phyloP scores from a whole-genome alignment of 1,140 invertebrate genomes.

The Pygmarrhopalites habei region DNA sequence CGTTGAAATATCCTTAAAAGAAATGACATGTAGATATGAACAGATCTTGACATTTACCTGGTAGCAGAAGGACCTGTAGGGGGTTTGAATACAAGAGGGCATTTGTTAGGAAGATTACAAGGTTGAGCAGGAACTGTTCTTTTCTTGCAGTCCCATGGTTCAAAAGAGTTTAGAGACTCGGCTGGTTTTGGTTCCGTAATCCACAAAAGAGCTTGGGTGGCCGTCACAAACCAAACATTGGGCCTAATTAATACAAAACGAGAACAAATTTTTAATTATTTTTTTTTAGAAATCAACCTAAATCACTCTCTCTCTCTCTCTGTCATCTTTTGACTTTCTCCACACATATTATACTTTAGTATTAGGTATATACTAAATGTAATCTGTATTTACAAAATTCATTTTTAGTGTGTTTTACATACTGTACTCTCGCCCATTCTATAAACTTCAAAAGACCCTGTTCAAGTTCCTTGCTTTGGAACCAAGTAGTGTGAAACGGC shows the following conservation, averaged over 20 bases:
- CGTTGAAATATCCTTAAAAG: constrained; percentile 1
- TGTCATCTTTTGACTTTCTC: too few species aligned
- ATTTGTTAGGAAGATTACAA: constrained; percentile 76
- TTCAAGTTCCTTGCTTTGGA: constrained; percentile 79
- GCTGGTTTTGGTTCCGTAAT: constrained; percentile 74
- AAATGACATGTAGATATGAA: constrained; percentile 7
- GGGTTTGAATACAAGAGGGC: constrained; percentile 69
- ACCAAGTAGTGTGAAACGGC: constrained; percentile 92
- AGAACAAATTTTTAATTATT: neutral
- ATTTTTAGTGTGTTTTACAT: too few species aligned
- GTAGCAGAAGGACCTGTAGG: constrained; percentile 60
- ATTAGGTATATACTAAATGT: too few species aligned
- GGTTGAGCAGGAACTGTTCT: constrained; percentile 56
- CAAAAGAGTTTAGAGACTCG: constrained; percentile 59
- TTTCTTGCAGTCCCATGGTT: constrained; percentile 73
- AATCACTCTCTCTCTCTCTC: too few species aligned
- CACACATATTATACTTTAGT: too few species aligned
- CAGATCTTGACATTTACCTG: too few species aligned
- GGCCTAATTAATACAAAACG: neutral
- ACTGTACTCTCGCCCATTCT: constrained; percentile 68
- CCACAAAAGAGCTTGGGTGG: constrained; percentile 83
- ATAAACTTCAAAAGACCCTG: constrained; percentile 75
- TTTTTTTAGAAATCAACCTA: too few species aligned
- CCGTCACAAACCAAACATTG: constrained; percentile 80
- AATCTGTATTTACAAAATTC: too few species aligned